Base-by-base conservation (phyloP, 2,888 invertebrate species). In the Synanthedon formicaeformis region DNA sequence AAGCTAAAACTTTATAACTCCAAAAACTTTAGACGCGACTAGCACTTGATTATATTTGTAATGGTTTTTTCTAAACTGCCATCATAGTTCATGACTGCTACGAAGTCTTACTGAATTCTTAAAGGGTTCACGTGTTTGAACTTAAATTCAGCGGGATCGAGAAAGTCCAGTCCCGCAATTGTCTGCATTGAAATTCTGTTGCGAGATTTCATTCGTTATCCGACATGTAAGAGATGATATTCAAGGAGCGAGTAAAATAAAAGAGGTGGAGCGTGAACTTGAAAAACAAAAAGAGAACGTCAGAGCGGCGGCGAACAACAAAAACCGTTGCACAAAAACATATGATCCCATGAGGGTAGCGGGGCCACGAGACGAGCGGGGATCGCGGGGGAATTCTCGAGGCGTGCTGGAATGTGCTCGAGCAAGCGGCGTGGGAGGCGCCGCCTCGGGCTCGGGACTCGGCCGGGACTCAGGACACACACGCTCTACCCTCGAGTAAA, bases 321-420 rank as follows among this genome's bases (percentile, higher is more conserved):
- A 87, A 87, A 87, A 87, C 87, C 85, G 87, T 86, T 87, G 85
- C 83, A 85, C 80, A 87, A 87, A 87, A 87, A 87, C 87, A 87
- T 87, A 87, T 87, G 87, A 87, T 86, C 85, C 81, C 81, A 79
- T 77, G 84, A 79, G 82, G 81, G 80, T 74, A 69, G 69, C 63
- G 78, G 80, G 76, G 65, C 64, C 59, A 40, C 63, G 50, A 56
- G 55, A 59, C 53, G 55, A 56, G 58, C 52, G 52, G 66, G 60
- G 70, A 58, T 71, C 61, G 67, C 41, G 16, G 59, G 62, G 75
- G 77, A 73, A 71, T 75, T 68, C 73, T 75, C 72, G 76, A 81
- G 86, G 86, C 86, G 86, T 86, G 87, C 80, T 83, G 86, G 87
- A 87, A 86, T 86, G 87, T 81, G 84, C 80, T 80, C 85, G 74